Evolutionary conservation across 2,113 vertebrate genomes (phyloP).

Genomic region (Chaenogobius annularis): DNA sequence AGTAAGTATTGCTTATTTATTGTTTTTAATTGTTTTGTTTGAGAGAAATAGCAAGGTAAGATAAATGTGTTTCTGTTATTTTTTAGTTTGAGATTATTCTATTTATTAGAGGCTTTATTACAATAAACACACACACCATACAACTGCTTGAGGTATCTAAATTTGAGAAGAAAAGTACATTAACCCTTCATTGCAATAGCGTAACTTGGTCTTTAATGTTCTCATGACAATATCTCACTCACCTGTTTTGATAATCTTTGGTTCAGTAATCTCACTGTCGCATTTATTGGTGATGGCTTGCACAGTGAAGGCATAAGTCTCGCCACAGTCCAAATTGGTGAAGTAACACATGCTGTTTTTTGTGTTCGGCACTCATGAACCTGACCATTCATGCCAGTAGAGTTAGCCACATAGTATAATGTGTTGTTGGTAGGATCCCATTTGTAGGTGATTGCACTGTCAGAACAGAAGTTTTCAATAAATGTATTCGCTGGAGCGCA

Average conservation of each 20-base stretch:
- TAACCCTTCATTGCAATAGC: too few relatives aligned
- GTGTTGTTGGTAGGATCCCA: slow-evolving; percentile 73
- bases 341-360: slow-evolving; percentile 73
- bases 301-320: slow-evolving; percentile 67
- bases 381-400: slow-evolving; percentile 41
- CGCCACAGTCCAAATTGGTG: slow-evolving; percentile 67
- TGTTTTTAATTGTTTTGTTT: too few relatives aligned
- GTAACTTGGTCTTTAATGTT: too few relatives aligned
- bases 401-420: slow-evolving; percentile 65
- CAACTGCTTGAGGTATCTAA: not conserved
- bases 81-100: not conserved
- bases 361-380: slow-evolving; percentile 58
- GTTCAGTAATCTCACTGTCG: slow-evolving; percentile 51
- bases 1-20: too few relatives aligned
- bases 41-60: too few relatives aligned
- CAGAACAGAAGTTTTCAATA: slow-evolving; percentile 58
- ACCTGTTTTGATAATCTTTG: slow-evolving; percentile 52
- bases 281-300: slow-evolving; percentile 59
- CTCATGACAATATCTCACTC: slow-evolving; percentile 31
- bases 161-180: not conserved
- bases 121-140: too few relatives aligned
- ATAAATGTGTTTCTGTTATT: not conserved
- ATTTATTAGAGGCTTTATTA: not conserved
- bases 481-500: slow-evolving; percentile 66
- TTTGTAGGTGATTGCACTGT: slow-evolving; percentile 65